A percentile compares a stretch with the other conserved stretches of the same genome.
Conservation (phyloP, 1,140 invertebrate species). For the Capitella teleta region DNA sequence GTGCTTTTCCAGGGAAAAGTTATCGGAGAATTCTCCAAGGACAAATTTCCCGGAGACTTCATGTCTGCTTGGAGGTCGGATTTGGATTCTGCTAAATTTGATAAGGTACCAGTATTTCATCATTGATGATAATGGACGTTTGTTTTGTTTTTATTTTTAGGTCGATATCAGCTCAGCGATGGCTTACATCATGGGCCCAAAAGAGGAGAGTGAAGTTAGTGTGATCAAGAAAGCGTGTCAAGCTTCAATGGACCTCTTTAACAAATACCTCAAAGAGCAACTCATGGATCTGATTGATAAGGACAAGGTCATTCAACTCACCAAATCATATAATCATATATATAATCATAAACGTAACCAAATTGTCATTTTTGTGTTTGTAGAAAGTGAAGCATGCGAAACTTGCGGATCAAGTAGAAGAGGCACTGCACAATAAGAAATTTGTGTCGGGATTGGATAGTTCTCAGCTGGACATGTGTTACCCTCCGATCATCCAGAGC, state of each 20-base stretch:
- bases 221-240: conserved; percentile 88
- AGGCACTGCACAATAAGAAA: conserved; percentile 70
- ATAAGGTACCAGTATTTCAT: conserved; percentile 47
- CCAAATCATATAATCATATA: too few species aligned
- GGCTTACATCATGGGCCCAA: conserved; percentile 81
- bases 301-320: conserved; percentile 55
- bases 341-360: too few species aligned
- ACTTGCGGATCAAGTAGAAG: conserved; percentile 85
- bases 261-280: conserved; percentile 91
- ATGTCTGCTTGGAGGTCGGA: conserved; percentile 77
- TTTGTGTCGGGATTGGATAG: conserved; percentile 78
- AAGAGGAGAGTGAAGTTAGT: conserved; percentile 85
- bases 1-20: conserved; percentile 55
- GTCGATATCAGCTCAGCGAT: conserved; percentile 75
- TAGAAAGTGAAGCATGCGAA: conserved; percentile 85
- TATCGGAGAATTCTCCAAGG: conserved; percentile 86
- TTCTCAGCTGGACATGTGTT: conserved; percentile 87
- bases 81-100: conserved; percentile 67
- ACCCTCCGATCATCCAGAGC: conserved; percentile 96
- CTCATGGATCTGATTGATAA: conserved; percentile 98
- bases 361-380: too few species aligned
- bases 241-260: conserved; percentile 88
- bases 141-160: conserved; percentile 33
- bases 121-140: neutral
- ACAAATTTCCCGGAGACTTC: conserved; percentile 85